Conservation (phyloP, 2,797 vertebrate species). For the Craterocephalus amniculus region DNA sequence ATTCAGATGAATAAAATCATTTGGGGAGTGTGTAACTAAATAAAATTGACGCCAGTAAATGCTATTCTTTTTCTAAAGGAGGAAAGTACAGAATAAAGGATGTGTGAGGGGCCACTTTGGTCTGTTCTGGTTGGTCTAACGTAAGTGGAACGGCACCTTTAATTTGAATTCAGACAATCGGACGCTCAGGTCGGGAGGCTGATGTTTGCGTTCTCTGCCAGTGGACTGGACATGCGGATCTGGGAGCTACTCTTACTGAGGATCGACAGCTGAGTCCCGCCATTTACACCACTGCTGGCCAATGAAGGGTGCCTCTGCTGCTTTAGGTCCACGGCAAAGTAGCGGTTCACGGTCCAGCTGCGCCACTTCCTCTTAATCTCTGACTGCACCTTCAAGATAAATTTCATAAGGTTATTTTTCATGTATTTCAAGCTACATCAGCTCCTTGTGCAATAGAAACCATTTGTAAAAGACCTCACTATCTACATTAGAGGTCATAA, state of each 20-base stretch:
- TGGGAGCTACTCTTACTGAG: conserved; percentile 99
- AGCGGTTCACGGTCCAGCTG: conserved; percentile 99
- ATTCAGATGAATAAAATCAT: conserved; percentile 19
- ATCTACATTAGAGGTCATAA: not conserved
- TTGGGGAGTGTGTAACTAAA: conserved; percentile 10
- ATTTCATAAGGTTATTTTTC: conserved; percentile 91
- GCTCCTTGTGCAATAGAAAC: conserved; percentile 39
- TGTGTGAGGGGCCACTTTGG: conserved; percentile 67
- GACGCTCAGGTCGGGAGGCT: conserved; percentile 90
- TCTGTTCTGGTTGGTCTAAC: conserved; percentile 67
- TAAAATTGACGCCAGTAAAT: conserved; percentile 40
- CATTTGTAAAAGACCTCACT: not conserved
- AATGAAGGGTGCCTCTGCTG: conserved; percentile 95
- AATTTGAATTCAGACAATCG: conserved; percentile 52
- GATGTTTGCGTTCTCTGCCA: conserved; percentile 91
- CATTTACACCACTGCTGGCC: conserved; percentile 98
- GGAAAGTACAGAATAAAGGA: conserved; percentile 43
- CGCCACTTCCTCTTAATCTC: conserved; percentile 99
- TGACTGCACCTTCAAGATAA: conserved; percentile 97
- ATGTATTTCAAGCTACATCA: conserved; percentile 82
- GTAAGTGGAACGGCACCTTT: conserved; percentile 49
- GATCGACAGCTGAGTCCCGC: conserved; percentile 97
- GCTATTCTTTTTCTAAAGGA: conserved; percentile 37
- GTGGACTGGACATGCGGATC: conserved; percentile 97
- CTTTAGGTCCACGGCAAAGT: conserved; percentile 99